Conservation (phyloP, 2,888 invertebrate species). For the Drosophila macrospina region DNA sequence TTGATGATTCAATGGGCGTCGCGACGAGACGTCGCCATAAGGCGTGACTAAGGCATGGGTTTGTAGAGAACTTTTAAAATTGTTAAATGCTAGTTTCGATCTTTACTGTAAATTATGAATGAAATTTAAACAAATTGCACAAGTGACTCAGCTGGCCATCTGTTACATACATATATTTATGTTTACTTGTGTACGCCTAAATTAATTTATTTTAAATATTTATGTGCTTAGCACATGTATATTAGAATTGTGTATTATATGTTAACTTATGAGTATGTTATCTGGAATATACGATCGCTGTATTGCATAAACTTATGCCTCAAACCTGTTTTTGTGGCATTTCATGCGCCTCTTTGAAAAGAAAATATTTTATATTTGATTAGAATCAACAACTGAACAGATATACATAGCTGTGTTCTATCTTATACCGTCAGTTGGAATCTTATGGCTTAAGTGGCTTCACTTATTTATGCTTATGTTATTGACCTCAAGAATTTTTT, state of each 20-base stretch:
- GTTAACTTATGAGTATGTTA: conserved; percentile 1
- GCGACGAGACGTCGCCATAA: conserved; percentile 22
- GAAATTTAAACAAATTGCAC: conserved; percentile 24
- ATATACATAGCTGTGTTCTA: conserved; percentile 1
- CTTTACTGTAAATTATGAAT: conserved; percentile 16
- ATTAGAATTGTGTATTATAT: background rate
- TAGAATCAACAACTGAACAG: background rate
- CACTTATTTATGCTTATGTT: conserved; percentile 44
- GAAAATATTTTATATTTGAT: conserved; percentile 1
- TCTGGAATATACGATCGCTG: background rate
- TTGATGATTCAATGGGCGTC: conserved; percentile 60
- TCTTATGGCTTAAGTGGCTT: conserved; percentile 21
- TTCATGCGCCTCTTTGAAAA: conserved; percentile 3
- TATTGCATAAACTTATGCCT: background rate
- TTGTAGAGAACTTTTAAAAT: conserved; percentile 32
- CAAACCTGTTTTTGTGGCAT: background rate
- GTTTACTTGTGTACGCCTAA: conserved; percentile 20
- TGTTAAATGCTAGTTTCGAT: conserved; percentile 2
- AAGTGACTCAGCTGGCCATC: conserved; percentile 16
- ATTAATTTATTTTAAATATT: background rate
- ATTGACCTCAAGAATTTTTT: conserved; percentile 37
- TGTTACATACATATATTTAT: conserved; percentile 13
- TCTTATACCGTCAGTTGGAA: background rate
- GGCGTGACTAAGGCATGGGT: conserved; percentile 55
- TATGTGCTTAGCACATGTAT: conserved; percentile 2